Percentiles rank a stretch among this genome's conserved stretches.
phyloP scores from a whole-genome alignment of 2,888 invertebrate species.

The Scrobipalpa costella region DNA sequence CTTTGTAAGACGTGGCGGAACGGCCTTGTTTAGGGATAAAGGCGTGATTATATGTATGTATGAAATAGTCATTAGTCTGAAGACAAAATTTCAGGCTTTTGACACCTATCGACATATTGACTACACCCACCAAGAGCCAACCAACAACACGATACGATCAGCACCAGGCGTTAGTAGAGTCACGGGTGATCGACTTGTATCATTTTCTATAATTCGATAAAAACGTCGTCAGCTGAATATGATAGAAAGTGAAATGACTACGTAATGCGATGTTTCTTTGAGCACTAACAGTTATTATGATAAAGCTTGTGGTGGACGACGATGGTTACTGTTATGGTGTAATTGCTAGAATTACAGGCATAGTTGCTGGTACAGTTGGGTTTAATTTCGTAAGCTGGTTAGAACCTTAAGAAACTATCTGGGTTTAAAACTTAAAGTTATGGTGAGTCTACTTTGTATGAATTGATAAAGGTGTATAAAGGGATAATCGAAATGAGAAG shows the following conservation, averaged over 20 bases:
- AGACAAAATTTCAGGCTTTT: too few relatives aligned
- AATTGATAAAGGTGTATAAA: too few relatives aligned
- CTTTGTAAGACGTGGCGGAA: too few relatives aligned
- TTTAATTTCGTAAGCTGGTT: not conserved
- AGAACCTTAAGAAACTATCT: too few relatives aligned
- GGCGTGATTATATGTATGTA: too few relatives aligned
- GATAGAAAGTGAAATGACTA: slow-evolving; percentile 27
- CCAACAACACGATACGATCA: not conserved
- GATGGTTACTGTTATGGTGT: slow-evolving; percentile 5
- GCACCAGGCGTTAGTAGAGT: slow-evolving; percentile 5
- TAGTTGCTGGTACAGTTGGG: slow-evolving; percentile 6
- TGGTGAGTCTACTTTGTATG: too few relatives aligned
- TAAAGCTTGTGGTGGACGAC: slow-evolving; percentile 19
- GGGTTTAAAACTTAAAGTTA: too few relatives aligned
- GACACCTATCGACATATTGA: not conserved
- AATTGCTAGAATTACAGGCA: slow-evolving; percentile 10
- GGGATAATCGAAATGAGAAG: too few relatives aligned
- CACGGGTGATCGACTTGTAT: slow-evolving; percentile 20
- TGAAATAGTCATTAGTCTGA: too few relatives aligned
- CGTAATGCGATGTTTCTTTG: slow-evolving; percentile 22
- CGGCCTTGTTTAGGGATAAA: too few relatives aligned
- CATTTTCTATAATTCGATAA: slow-evolving; percentile 25
- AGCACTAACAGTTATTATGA: slow-evolving; percentile 19
- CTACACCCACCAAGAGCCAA: not conserved
- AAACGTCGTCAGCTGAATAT: slow-evolving; percentile 25